A percentile compares a stretch with the other conserved stretches of the same genome.
Conservation (phyloP, 2,888 invertebrate species). For the Malacosoma neustria region DNA sequence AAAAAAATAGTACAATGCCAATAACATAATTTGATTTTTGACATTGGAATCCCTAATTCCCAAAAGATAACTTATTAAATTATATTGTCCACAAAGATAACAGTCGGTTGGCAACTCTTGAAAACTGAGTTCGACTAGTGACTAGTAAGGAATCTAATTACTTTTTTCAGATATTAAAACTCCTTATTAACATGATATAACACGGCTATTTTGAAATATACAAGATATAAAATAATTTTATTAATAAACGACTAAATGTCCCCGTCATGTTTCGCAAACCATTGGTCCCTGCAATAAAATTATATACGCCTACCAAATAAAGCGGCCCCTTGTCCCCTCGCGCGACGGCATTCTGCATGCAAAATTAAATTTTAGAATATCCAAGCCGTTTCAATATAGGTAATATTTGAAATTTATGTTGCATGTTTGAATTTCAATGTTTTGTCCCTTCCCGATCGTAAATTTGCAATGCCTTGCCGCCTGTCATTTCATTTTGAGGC, state of each 20-base stretch:
- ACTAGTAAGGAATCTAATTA: no score
- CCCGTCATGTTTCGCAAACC: conserved; percentile 60
- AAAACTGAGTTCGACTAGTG: no score
- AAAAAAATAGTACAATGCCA: no score
- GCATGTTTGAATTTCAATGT: conserved; percentile 58
- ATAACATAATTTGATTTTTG: no score
- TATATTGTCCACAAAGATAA: no score
- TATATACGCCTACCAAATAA: conserved; percentile 75
- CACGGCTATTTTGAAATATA: conserved; percentile 5
- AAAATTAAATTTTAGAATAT: conserved; percentile 73
- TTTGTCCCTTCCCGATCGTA: conserved; percentile 40
- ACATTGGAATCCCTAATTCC: no score
- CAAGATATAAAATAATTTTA: conserved; percentile 18
- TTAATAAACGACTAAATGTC: conserved; percentile 36
- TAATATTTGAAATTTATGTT: conserved; percentile 68
- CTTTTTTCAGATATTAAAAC: no score
- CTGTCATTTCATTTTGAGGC: conserved; percentile 29
- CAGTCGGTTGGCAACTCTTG: no score
- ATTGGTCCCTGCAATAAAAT: conserved; percentile 71
- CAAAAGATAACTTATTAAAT: no score
- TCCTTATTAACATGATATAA: no score
- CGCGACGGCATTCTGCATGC: conserved; percentile 64
- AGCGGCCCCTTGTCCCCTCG: conserved; percentile 36
- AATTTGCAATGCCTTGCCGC: conserved; percentile 25
- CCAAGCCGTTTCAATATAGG: conserved; percentile 68